Base-by-base conservation (phyloP, 2,113 vertebrate species). In the Petrocephalus zakoni region DNA sequence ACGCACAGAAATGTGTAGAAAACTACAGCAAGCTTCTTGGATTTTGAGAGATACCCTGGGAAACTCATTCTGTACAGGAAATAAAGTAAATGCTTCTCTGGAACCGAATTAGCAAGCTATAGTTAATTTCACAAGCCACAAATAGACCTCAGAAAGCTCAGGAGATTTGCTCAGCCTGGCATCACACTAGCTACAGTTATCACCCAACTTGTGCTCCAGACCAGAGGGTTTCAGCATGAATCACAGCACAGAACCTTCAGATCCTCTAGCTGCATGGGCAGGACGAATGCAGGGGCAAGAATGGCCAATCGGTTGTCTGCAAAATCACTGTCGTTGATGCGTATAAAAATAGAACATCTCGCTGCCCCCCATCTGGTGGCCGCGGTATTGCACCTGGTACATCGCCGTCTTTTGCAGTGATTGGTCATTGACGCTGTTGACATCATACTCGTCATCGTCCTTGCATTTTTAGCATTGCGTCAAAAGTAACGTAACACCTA, bases 271-370 rank as follows among this genome's bases (percentile, higher is more conserved):
- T 86, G 89, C 90, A 0, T 4, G 47, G n/a, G 68, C 68, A 75
- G 13, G 37, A 49, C 22, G 22, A 22, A 84, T 1, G 22, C 46
- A 84, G 46, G 46, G 22, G n/a, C 15, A 6, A 37, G 68, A 37
- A 75, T 7, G 5, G 34, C 4, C 13, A 42, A 37, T 49, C 90
- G 81, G 87, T 89, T 89, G 91, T 94, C 93, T 94, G 94, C 82
- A 89, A 92, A 89, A 92, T 82, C 87, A 7, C 68, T 58, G 55
- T 91, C 86, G 94, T 94, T 91, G 88, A 94, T 89, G 88, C 68
- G 89, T 64, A 94, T 95, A 95, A 94, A 96, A 95, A 95, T 96
- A 95, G 94, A 93, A 78, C 34, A 78, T 9, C 34, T 13, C 7
- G 13, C 34, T 78, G 15, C 72, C 72, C 91, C 90, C 90, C 17